Conservation (phyloP, 2,113 vertebrate genomes). For the Danionella cerebrum region DNA sequence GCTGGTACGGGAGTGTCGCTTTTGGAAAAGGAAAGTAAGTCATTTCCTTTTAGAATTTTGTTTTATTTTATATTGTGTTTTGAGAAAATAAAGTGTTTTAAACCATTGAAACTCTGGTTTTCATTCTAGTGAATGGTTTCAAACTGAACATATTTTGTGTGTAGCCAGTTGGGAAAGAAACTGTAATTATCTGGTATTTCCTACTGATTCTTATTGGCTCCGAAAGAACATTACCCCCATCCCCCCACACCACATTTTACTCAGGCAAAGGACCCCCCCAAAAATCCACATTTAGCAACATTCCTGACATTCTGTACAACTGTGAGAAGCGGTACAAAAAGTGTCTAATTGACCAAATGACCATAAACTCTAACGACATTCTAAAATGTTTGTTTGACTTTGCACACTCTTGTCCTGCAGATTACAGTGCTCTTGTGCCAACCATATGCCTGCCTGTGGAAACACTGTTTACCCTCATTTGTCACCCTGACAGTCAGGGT, state of each 20-base stretch:
- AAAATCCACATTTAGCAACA: background rate
- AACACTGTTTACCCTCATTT: conserved; percentile 52
- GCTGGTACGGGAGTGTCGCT: no score
- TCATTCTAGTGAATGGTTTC: no score
- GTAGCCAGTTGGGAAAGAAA: no score
- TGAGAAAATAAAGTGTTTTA: no score
- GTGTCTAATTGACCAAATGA: background rate
- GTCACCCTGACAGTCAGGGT: conserved; percentile 59
- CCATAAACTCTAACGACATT: background rate
- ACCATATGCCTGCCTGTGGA: conserved; percentile 56
- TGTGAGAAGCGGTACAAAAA: conserved; percentile 5
- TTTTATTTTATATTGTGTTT: no score
- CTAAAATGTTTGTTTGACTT: conserved; percentile 49
- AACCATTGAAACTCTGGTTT: no score
- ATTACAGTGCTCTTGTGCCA: conserved; percentile 45
- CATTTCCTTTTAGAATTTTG: no score
- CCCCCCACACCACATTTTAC: no score
- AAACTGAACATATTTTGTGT: no score
- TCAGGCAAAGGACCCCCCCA: no score
- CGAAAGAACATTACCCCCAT: background rate
- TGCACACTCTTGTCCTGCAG: conserved; percentile 29
- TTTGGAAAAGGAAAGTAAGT: no score
- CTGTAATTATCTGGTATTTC: conserved; percentile 65
- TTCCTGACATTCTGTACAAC: background rate
- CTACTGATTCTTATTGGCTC: conserved; percentile 34